Base-by-base conservation (phyloP, 2,888 invertebrate genomes). In the Rhimphoctona megacephalus region DNA sequence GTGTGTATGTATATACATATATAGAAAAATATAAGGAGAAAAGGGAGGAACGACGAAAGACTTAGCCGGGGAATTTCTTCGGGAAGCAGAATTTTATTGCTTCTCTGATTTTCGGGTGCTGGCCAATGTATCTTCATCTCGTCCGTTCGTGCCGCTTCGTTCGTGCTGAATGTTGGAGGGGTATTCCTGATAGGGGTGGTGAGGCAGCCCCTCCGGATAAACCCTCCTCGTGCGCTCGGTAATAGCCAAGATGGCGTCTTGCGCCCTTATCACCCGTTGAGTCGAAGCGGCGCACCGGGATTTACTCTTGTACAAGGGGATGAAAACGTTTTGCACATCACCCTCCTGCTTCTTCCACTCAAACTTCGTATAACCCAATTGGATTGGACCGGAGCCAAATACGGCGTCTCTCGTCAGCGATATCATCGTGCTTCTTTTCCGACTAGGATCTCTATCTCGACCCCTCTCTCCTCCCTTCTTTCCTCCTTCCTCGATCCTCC, bases 321-420 rank as follows among this genome's bases (percentile, higher is more conserved):
- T 82, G 84, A 81, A 85, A 85, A 85, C 61, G 81, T 69, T 77
- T 74, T 46, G 49, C 85, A 79, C 74, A 76, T 67, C 67, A 43
- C 49, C 84, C 57, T 76, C 43, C 6, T 57, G n/a, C 36, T 17
- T 30, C 69, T 43, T 39, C 46, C 46, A 30, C 52, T 52, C 19
- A 54, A 52, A 22, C 19, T 57, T 84, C 85, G 85, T 78, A 76
- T 77, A 84, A 81, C 87, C 89, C 90, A 92, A 94, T 94, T 92
- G 93, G 92, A 92, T 91, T 92, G 93, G 93, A 91, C 91, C 91
- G 89, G 91, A 91, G 92, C 93, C 93, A 94, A 86, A 92, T 92
- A 93, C 92, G 92, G 92, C 92, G 92, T 91, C 91, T 91, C 92
- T 93, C 93, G 93, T 94, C 93, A 93, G 91, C 90, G 93, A 93